Evolutionary conservation across 1,140 invertebrate species (phyloP), one percentile per base, ranked within the genome.

Genomic region (Diabrotica undecimpunctata): DNA sequence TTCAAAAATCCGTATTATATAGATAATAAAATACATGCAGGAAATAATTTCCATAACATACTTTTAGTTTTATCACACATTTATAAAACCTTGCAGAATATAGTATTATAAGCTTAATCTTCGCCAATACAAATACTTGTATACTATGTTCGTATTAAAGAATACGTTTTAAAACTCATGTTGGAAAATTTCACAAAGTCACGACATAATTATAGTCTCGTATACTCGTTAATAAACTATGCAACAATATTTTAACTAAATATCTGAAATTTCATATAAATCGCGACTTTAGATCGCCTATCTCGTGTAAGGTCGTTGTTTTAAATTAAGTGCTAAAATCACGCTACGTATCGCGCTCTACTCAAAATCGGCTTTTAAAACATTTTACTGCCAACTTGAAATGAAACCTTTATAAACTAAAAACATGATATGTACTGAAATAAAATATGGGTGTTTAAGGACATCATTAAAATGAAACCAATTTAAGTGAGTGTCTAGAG

Each of bases 191-290:
- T 46, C 41, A 46, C 41, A n/a, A 46, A 46, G 41, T 46, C 41
- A 46, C 41, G 41, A 46, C 41, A 46, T 46, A 46, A 46, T 46
- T 46, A 46, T 46, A 46, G 41, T 46, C 41, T 46, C n/a, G n/a
- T 46, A 6, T 46, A n/a, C 41, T 46, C 41, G 41, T 46, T 46
- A 46, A 46, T 46, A 46, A 46, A n/a, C 41, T 46, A 46, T 46
- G 41, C 41, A 46, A 46, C 41, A 46, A 46, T 46, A 46, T 46
- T 46, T 46, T 46, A 10, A 46, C 41, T 46, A 46, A 46, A 46
- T 46, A 46, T n/a, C 41, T 46, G 41, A 46, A 46, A 46, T 46
- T 46, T 46, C 41, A 46, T 46, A 46, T 46, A 46, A 46, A 46
- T 46, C n/a, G 41, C 41, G 41, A 10, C 41, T 46, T 46, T 46